Evolutionary conservation across 64 coral and sea anemone species (phyloP), one percentile per base, ranked within the genome.

Genomic region (Trachythela sp.): DNA sequence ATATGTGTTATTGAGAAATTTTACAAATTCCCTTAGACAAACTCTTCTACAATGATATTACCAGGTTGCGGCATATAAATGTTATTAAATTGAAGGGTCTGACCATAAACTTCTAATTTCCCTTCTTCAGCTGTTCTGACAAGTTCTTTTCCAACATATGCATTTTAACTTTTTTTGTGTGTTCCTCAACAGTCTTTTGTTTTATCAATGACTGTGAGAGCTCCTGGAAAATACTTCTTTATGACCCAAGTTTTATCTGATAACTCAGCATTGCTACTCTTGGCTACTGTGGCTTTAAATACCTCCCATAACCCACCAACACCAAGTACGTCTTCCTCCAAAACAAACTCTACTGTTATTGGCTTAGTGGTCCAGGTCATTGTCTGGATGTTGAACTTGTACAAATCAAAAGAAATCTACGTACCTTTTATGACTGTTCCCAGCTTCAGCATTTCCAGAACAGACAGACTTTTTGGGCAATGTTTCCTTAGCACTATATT

Each of bases 141-240:
- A 92, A 89, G 87, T 92, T 92, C 83, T 85, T 92, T n/a, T 54
- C 87, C 68, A 89, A 87, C 67, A 31, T 75, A 41, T 92, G 87
- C 54, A 88, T 84, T 84, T 92, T 76, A 13, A 92, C 80, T 85
- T 92, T 92, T 51, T 35, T 92, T 68, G 91, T 89, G 54, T 92
- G 91, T 51, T 85, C 83, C 48, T 92, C 87, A 84, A 84, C 77
- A 60, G 87, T 92, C 70, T 92, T 43, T 80, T 89, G 56, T 89
- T 41, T 60, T 77, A 60, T 86, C 56, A 45, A 92, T 92, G 40
- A 70, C 84, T 71, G 83, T 59, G 32, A 85, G 70, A 72, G 91
- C 91, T 84, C 85, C 84, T 49, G 59, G 38, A 40, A 89, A 33
- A 75, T 92, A 92, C 54, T 42, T 43, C 50, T 92, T 89, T 22